Evolutionary conservation across 2,888 invertebrate genomes (phyloP).

Genomic region (Hedychridium roseum): DNA sequence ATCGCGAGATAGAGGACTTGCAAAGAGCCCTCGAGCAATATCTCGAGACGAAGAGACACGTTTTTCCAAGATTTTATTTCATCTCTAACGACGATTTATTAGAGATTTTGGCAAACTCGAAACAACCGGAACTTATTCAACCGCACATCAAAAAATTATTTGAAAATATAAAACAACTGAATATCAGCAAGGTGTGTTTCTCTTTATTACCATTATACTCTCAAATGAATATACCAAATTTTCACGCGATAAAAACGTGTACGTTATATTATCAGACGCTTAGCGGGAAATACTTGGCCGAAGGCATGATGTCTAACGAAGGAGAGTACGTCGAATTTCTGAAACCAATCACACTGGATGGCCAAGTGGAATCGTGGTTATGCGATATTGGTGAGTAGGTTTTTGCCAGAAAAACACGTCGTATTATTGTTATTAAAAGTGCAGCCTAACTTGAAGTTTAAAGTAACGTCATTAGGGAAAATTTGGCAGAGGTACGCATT

Average conservation of each 20-base stretch:
- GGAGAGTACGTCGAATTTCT: constrained; percentile 83
- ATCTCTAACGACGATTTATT: constrained; percentile 84
- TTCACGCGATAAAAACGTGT: too few relatives aligned
- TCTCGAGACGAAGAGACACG: constrained; percentile 86
- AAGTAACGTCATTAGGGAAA: too few relatives aligned
- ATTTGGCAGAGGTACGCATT: too few relatives aligned
- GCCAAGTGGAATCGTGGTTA: constrained; percentile 85
- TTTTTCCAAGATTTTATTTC: constrained; percentile 86
- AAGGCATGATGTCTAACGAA: constrained; percentile 84
- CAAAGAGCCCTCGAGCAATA: constrained; percentile 86
- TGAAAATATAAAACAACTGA: constrained; percentile 81
- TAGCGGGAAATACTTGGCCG: constrained; percentile 63
- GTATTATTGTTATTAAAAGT: too few relatives aligned
- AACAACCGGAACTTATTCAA: constrained; percentile 83
- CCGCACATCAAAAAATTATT: constrained; percentile 89
- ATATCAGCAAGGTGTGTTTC: constrained; percentile 70
- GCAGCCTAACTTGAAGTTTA: too few relatives aligned
- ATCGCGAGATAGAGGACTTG: constrained; percentile 79
- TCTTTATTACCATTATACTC: too few relatives aligned
- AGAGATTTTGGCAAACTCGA: constrained; percentile 87
- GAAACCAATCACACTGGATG: constrained; percentile 74
- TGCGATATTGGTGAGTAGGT: constrained; percentile 73
- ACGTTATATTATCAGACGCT: constrained; percentile 32
- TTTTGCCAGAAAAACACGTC: too few relatives aligned
- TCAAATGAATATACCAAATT: too few relatives aligned